These are phyloP conservation scores for Platysternon megacephalum DNA, from an alignment of 2,113 vertebrate species.

Conservation along the genomic window DNA sequence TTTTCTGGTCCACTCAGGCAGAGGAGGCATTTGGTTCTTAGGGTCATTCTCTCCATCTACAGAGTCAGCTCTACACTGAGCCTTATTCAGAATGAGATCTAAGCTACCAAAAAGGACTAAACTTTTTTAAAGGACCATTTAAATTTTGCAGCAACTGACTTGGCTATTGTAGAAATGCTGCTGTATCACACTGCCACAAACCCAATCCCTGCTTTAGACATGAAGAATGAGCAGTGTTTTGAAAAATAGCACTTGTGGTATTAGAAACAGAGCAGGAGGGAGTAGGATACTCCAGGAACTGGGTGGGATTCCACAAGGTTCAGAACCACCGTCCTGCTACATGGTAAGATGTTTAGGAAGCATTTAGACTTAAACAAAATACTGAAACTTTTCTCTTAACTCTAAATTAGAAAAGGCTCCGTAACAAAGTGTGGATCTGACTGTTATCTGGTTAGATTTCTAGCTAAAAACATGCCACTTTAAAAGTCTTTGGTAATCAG, in stretches of 20 bases:
- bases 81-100: neutral
- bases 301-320: neutral
- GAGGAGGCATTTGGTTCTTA: neutral
- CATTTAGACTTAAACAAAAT: neutral
- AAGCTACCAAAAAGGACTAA: neutral
- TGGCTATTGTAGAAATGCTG: neutral
- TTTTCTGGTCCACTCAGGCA: neutral
- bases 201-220: neutral
- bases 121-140: neutral
- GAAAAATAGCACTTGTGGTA: neutral
- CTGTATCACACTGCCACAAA: neutral
- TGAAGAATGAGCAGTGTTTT: neutral
- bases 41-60: neutral
- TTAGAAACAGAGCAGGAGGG: neutral
- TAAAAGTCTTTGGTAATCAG: neutral
- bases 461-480: neutral
- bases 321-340: neutral
- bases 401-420: neutral
- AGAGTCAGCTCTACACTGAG: neutral
- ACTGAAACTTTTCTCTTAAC: neutral
- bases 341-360: neutral
- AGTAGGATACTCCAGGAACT: neutral
- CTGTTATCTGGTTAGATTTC: neutral
- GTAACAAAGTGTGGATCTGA: neutral
- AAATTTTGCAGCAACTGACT: neutral